Evolutionary conservation across 2,797 vertebrate species (phyloP), one percentile per base, ranked within the genome.

Genomic region (Enteromius anoplus): DNA sequence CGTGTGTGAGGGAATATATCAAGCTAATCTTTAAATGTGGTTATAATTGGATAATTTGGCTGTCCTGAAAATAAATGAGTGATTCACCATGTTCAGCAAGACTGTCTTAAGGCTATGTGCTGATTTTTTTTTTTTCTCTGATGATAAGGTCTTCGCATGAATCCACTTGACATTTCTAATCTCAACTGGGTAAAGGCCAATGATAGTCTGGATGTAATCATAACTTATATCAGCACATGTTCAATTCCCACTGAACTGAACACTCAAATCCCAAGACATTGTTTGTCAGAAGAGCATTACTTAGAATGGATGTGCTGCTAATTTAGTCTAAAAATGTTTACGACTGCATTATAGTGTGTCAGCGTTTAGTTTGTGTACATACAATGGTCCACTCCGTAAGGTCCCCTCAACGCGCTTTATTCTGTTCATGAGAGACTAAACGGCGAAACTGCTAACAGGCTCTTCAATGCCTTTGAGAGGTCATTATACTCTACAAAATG

Each of bases 1-100:
- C 75, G 53, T 89, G 88, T 87, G 87, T 84, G 47, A 83, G 76
- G 85, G 77, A 76, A 89, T 90, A 91, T 89, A 92, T 87, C 90
- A 90, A 88, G 89, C 92, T 93, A 92, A 95, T 94, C 90, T 93
- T 90, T 92, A 90, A 94, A 93, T 85, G 70, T 90, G 91, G 92
- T 93, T 92, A 94, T 92, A 91, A 93, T 93, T 89, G 90, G 90
- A 92, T 92, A 91, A 92, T 93, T 93, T 93, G 91, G 82, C 90
- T 92, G 90, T 90, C 89, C 92, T 90, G 90, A 91, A 90, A 90
- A 91, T 86, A 87, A 84, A 85, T 72, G 85, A 84, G 83, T 92
- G 92, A 94, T 92, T 94, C 92, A 93, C 88, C 91, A 88, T 88
- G 88, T 78, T 66, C 29, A 62, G 66, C 70, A 68, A 84, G 73